Evolutionary conservation across 2,888 invertebrate species (phyloP), one percentile per base, ranked within the genome.

Genomic region (Seira musarum): DNA sequence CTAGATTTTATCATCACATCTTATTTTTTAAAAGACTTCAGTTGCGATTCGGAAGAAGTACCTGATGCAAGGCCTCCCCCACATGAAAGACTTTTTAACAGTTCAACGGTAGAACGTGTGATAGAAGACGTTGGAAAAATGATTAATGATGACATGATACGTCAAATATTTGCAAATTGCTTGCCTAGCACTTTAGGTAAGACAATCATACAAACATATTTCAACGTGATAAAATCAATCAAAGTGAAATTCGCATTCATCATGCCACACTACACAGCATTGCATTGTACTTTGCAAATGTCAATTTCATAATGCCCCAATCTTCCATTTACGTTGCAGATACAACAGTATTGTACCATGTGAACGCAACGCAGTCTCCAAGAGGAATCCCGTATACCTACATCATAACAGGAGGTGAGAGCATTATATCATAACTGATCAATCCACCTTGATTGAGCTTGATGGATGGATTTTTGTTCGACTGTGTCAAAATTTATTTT

Each of bases 341-440:
- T 68, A 85, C 84, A 0, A 85, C 84, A 0, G 78, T 85, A 10
- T 69, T 77, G 19, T 84, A 66, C 40, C 80, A 81, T 21, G 46
- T 19, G 2, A 63, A 67, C 63, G 46, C 73, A 15, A 71, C 40
- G 15, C 22, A 75, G 19, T 70, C 60, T 15, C 6, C 17, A 3
- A 72, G 22, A 30, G 64, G 64, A 49, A 13, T 82, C 10, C 80
- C 84, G 6, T 85, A 84, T 61, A 85, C 85, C 2, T 85, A 85
- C 68, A 84, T 85, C 13, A 81, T 85, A 2, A 85, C 85, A 24
- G 85, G 85, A 82, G 85, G 85, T 85, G 79, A 69, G 22, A 24
- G 19, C 65, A 22, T 5, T 13, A 10, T 24, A 13, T 22, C 35
- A 67, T 22, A 64, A 64, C 6, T 64, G 40, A 3, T 69, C 6